phyloP scores from a whole-genome alignment of 2,797 vertebrate genomes.

The Rhynchotus rufescens region DNA sequence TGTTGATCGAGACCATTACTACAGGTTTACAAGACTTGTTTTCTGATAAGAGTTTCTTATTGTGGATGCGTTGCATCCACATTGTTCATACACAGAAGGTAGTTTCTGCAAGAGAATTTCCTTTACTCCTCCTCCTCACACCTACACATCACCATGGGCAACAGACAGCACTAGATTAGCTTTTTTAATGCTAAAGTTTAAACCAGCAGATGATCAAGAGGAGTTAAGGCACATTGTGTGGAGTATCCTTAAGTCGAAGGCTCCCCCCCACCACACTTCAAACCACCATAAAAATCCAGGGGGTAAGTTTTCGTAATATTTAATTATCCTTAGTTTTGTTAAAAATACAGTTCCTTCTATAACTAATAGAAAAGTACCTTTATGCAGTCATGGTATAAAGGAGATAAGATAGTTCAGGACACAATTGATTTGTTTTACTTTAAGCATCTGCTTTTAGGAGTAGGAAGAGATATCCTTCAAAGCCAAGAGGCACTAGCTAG shows the following conservation, averaged over 20 bases:
- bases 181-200: background rate
- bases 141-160: conserved; percentile 19
- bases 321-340: too few species aligned
- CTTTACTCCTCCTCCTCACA: background rate
- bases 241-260: too few species aligned
- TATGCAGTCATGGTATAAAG: accelerated
- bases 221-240: background rate
- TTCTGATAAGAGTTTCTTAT: background rate
- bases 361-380: too few species aligned
- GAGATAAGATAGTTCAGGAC: background rate
- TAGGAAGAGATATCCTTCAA: background rate
- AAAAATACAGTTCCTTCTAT: too few species aligned
- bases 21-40: background rate
- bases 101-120: background rate
- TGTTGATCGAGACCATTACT: background rate
- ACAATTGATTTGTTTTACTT: background rate
- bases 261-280: background rate
- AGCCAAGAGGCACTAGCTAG: background rate
- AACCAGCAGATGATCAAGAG: background rate
- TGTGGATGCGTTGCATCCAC: background rate
- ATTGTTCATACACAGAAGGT: background rate
- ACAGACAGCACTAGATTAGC: background rate
- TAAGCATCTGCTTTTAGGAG: background rate
- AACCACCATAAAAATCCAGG: background rate
- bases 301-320: background rate